phyloP scores from a whole-genome alignment of 1,140 invertebrate genomes.

The Leptinotarsa lineolata region DNA sequence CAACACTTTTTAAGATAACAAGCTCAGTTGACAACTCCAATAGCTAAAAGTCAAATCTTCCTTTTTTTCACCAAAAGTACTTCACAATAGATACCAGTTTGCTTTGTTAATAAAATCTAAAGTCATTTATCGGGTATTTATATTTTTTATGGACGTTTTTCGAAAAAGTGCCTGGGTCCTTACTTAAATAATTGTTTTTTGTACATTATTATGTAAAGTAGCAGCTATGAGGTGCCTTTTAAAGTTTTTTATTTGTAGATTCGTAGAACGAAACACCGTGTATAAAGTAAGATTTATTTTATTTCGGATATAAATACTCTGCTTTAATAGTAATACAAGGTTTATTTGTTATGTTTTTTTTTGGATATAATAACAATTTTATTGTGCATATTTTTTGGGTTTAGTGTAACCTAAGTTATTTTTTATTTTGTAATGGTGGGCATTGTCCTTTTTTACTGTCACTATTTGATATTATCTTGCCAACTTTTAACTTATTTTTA shows the following conservation, averaged over 20 bases:
- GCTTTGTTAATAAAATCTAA: background rate
- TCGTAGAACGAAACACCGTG: conserved; percentile 17
- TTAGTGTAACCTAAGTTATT: conserved; percentile 8
- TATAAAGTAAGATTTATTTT: conserved; percentile 23
- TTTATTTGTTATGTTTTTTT: conserved; percentile 34
- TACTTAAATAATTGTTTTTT: conserved; percentile 15
- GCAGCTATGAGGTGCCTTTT: conserved; percentile 41
- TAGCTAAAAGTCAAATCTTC: too few relatives aligned
- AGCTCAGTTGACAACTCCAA: too few relatives aligned
- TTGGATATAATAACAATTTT: conserved; percentile 27
- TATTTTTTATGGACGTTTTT: conserved; percentile 18
- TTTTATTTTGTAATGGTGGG: conserved; percentile 1
- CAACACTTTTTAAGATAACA: too few relatives aligned
- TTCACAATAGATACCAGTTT: background rate
- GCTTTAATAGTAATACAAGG: conserved; percentile 32
- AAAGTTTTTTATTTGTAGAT: conserved; percentile 27
- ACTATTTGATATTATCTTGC: background rate
- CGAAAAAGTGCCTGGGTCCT: conserved; percentile 20
- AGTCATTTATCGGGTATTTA: conserved; percentile 24
- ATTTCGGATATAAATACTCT: conserved; percentile 36
- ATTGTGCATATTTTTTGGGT: conserved; percentile 25
- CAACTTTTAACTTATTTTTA: too few relatives aligned
- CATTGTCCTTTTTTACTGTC: background rate
- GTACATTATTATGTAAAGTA: conserved; percentile 35
- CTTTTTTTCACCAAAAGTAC: background rate